A percentile compares a stretch with the other conserved stretches of the same genome.
These are phyloP conservation scores for Macrosoma leucophasiata DNA, from an alignment of 2,888 invertebrate genomes.

Conservation along the genomic window DNA sequence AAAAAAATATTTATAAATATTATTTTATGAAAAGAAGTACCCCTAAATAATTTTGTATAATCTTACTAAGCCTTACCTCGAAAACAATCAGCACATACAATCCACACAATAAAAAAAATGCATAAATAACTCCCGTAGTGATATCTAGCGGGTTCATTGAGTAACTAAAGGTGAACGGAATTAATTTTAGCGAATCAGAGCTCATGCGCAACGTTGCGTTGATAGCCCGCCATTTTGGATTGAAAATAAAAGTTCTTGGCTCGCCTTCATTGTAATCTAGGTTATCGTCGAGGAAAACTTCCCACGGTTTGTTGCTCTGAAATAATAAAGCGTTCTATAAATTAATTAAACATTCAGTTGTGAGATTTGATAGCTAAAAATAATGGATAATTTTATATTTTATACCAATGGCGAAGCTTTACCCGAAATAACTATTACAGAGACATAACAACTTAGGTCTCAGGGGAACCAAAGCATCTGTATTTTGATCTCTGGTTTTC, in stretches of 20 bases:
- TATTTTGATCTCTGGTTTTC: no score
- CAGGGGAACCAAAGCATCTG: no score
- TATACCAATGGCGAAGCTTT: no score
- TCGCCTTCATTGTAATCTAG: conserved; percentile 67
- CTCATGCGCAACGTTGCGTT: conserved; percentile 9
- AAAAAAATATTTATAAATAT: no score
- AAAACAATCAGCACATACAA: conserved; percentile 87
- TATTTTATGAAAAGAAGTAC: no score
- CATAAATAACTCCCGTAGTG: conserved; percentile 79
- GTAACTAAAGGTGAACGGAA: conserved; percentile 45
- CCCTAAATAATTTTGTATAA: no score
- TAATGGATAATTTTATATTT: no score
- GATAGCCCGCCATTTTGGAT: conserved; percentile 16
- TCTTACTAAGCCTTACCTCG: conserved; percentile 73
- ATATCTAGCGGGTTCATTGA: conserved; percentile 77
- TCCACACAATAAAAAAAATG: conserved; percentile 78
- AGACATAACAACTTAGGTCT: no score
- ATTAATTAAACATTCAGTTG: conserved; percentile 1
- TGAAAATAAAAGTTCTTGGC: conserved; percentile 52
- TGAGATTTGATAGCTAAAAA: no score
- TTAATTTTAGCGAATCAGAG: conserved; percentile 17
- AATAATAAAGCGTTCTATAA: conserved; percentile 13
- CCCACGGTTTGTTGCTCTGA: conserved; percentile 70
- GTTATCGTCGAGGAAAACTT: conserved; percentile 66
- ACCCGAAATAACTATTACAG: no score